Percentiles rank a stretch among this genome's conserved stretches.
phyloP scores from a whole-genome alignment of 2,797 vertebrate species.

The Streptopelia turtur region DNA sequence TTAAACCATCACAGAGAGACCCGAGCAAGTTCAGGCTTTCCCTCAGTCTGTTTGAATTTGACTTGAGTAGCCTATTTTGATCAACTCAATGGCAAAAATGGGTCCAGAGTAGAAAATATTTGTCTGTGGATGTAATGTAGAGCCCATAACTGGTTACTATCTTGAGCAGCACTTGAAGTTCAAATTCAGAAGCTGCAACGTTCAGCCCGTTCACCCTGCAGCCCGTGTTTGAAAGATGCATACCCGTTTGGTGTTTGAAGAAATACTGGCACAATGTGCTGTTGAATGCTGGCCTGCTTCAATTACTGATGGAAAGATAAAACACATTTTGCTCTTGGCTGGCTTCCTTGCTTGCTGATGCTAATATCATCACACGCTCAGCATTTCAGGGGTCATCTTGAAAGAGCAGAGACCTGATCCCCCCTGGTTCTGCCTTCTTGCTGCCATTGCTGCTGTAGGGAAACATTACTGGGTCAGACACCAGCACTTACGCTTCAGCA shows the following conservation, averaged over 20 bases:
- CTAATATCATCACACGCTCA: slow-evolving; percentile 32
- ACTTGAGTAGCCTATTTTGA: neutral
- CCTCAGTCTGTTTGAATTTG: neutral
- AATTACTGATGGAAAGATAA: slow-evolving; percentile 38
- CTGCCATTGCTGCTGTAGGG: neutral
- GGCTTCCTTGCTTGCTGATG: slow-evolving; percentile 49
- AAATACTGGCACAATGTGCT: slow-evolving; percentile 35
- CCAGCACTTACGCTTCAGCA: neutral
- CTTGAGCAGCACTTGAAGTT: neutral
- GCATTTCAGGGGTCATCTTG: slow-evolving; percentile 54
- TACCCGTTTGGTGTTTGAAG: neutral
- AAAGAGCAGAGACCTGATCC: neutral
- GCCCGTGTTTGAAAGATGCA: neutral
- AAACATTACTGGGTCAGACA: rapidly evolving
- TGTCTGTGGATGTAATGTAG: neutral
- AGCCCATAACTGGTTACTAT: neutral
- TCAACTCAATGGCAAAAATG: neutral
- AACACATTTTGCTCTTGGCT: slow-evolving; percentile 54
- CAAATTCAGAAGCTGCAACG: neutral
- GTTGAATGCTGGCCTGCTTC: slow-evolving; percentile 31
- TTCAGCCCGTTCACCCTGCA: neutral
- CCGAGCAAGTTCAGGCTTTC: neutral
- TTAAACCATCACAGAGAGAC: neutral
- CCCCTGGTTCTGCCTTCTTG: neutral
- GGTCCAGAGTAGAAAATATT: neutral